A percentile compares a stretch with the other conserved stretches of the same genome.
These are phyloP conservation scores for Tillus elongatus DNA, from an alignment of 2,888 invertebrate species.

Conservation along the genomic window DNA sequence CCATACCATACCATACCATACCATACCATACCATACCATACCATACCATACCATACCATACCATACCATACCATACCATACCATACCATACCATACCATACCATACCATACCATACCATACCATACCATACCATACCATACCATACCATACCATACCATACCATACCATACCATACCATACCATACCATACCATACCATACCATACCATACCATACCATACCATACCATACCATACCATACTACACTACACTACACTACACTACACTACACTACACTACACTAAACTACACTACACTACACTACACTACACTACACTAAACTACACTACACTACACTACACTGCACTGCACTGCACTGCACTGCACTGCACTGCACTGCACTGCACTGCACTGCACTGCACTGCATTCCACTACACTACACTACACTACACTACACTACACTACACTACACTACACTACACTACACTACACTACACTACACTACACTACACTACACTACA, in stretches of 20 bases:
- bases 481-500: constrained; percentile 3
- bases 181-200: neutral
- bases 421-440: constrained; percentile 2
- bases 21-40: neutral
- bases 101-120: neutral
- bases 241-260: neutral
- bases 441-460: constrained; percentile 3
- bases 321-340: too few relatives aligned
- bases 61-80: neutral
- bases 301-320: too few relatives aligned
- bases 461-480: constrained; percentile 3
- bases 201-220: neutral
- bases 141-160: neutral
- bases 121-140: neutral
- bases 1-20: neutral
- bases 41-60: neutral
- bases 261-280: too few relatives aligned
- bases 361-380: neutral
- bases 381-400: constrained; percentile 3
- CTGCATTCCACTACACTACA: neutral
- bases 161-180: neutral
- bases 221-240: neutral
- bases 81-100: neutral
- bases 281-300: too few relatives aligned
- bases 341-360: too few relatives aligned